Percentiles rank a stretch among this genome's conserved stretches.
These are phyloP conservation scores for Nicator chloris DNA, from an alignment of 2,113 vertebrate genomes.

Conservation along the genomic window DNA sequence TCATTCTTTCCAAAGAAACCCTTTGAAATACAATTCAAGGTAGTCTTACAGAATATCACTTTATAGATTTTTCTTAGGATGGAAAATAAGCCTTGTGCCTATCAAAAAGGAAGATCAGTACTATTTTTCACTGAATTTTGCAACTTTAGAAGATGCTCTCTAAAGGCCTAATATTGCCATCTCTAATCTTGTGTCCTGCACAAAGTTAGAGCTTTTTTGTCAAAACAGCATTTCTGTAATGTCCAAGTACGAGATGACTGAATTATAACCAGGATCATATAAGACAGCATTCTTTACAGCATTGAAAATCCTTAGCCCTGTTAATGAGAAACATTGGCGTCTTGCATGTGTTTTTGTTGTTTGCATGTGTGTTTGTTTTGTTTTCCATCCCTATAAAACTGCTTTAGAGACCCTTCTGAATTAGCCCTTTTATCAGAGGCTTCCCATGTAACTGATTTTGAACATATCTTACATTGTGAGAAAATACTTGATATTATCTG, in stretches of 20 bases:
- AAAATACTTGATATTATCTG: not conserved
- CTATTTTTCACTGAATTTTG: slow-evolving; percentile 45
- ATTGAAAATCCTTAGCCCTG: not conserved
- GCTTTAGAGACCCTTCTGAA: not conserved
- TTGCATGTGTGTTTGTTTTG: not conserved
- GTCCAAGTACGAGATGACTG: not conserved
- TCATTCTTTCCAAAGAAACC: slow-evolving; percentile 70
- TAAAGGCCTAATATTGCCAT: not conserved
- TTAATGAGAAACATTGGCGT: not conserved
- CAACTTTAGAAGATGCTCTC: not conserved
- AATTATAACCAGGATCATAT: not conserved
- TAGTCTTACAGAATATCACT: slow-evolving; percentile 59
- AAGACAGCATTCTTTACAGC: not conserved
- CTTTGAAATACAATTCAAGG: slow-evolving; percentile 70
- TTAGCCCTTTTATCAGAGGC: not conserved
- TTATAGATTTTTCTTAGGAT: slow-evolving; percentile 50
- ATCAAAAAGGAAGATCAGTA: slow-evolving; percentile 46
- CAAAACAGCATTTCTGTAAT: not conserved
- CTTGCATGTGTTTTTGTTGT: not conserved
- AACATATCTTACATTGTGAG: not conserved
- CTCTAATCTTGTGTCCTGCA: not conserved
- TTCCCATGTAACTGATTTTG: not conserved
- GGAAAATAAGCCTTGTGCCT: slow-evolving; percentile 50
- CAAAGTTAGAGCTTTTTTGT: not conserved
- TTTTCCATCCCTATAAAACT: not conserved